Conservation (phyloP, 2,888 invertebrate species). For the Nomada goodeniana region DNA sequence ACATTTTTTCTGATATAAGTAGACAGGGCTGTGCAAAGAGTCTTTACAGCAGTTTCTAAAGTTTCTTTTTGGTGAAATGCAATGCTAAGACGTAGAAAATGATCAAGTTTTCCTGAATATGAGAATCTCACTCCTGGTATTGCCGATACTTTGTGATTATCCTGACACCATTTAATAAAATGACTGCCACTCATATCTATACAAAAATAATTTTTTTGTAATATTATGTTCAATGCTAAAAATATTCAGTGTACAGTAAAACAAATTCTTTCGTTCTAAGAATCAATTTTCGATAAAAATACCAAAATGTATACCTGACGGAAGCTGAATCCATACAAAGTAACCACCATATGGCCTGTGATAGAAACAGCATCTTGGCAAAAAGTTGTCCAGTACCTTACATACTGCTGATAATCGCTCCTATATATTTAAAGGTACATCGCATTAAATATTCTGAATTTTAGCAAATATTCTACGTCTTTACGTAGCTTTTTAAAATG, state of each 20-base stretch:
- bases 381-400: constrained; percentile 81
- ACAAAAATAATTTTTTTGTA: constrained; percentile 31
- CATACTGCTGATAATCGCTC: constrained; percentile 84
- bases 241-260: too few relatives aligned
- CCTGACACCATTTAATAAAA: constrained; percentile 84
- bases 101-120: constrained; percentile 77
- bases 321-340: constrained; percentile 87
- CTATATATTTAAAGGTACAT: constrained; percentile 65
- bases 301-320: constrained; percentile 76
- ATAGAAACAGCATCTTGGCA: constrained; percentile 84
- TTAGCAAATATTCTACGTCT: neutral
- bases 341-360: constrained; percentile 86
- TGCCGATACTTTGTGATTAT: constrained; percentile 84
- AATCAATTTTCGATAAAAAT: neutral
- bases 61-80: constrained; percentile 84
- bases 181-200: constrained; percentile 79
- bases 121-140: constrained; percentile 85
- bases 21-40: constrained; percentile 82
- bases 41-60: constrained; percentile 80
- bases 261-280: neutral
- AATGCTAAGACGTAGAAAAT: constrained; percentile 85
- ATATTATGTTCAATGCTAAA: neutral
- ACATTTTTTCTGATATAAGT: constrained; percentile 72
- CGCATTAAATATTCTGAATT: neutral
- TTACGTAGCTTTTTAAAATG: too few relatives aligned